Evolutionary conservation across 2,888 invertebrate genomes (phyloP).

Genomic region (Schizotus pectinicornis): DNA sequence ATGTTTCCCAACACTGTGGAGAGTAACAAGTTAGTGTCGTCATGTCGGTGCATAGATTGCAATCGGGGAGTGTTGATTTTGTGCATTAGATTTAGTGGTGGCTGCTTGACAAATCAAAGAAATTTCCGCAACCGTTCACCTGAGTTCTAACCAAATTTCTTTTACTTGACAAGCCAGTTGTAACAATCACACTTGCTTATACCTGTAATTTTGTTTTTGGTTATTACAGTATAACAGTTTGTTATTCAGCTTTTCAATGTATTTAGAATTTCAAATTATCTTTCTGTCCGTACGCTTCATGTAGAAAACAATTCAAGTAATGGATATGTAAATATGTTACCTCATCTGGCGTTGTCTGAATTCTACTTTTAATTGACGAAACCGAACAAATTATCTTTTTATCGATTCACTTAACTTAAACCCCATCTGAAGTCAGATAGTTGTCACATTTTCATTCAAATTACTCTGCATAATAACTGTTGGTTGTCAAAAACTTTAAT

Average conservation of each 20-base stretch:
- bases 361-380: conserved; percentile 24
- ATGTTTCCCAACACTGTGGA: conserved; percentile 45
- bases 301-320: conserved; percentile 40
- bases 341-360: conserved; percentile 37
- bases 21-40: conserved; percentile 41
- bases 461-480: conserved; percentile 16
- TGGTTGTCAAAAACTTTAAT: conserved; percentile 24
- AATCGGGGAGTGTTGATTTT: conserved; percentile 41
- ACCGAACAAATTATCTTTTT: not conserved
- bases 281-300: conserved; percentile 43
- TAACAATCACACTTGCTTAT: conserved; percentile 14
- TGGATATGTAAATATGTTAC: conserved; percentile 36
- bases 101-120: conserved; percentile 31
- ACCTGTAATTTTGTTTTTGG: conserved; percentile 12
- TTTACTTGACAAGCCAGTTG: conserved; percentile 1
- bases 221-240: conserved; percentile 33
- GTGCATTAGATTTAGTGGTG: conserved; percentile 33
- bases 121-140: conserved; percentile 3
- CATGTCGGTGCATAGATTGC: conserved; percentile 34
- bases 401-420: not conserved
- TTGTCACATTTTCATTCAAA: conserved; percentile 12
- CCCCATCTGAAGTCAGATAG: conserved; percentile 15
- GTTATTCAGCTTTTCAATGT: conserved; percentile 44
- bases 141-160: not conserved
- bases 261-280: conserved; percentile 44